Base-by-base conservation (phyloP, 2,113 vertebrate species). In the Pluvialis apricaria region DNA sequence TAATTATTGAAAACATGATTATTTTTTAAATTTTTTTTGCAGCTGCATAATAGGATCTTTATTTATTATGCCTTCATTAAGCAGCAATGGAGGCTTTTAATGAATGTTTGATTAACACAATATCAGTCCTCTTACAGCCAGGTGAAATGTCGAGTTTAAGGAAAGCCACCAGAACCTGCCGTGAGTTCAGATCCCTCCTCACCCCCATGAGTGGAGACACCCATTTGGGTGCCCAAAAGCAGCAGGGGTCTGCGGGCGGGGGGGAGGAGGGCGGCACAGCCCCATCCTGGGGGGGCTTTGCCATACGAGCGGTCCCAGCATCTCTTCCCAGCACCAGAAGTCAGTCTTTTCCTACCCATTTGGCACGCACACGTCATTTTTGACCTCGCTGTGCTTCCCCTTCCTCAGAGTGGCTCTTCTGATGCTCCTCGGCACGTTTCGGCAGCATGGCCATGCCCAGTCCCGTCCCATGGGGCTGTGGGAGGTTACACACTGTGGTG, bases 21-120 rank as follows among this genome's bases (percentile, higher is more conserved):
- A 36, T 51, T 82, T 18, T 36, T 17, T 40, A 22, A 34, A 9
- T n/a, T 25, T 84, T 64, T 96, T 88, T 77, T 49, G 58, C 81
- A 72, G 86, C 78, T 95, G 88, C 80, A 88, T 92, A 97, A 95
- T 87, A 88, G 86, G 87, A 92, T 93, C 89, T 92, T 85, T 92
- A 94, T 92, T 96, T 95, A 93, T 96, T 92, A 75, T 0, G 0
- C 62, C 66, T 83, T 95, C 94, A 88, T 96, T 94, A 96, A 52
- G 77, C 70, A 58, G 92, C 85, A 89, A 77, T 38, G 70, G 70
- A 90, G 45, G 64, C 70, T 92, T 86, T 79, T 91, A 94, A 95
- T 85, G 87, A 76, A 94, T 77, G 86, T 72, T 94, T 96, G 93
- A 94, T 96, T 96, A 97, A 92, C 79, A 94, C 76, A 79, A 6